phyloP scores from a whole-genome alignment of 2,888 invertebrate species.

The Liopterus haemorrhoidalis region DNA sequence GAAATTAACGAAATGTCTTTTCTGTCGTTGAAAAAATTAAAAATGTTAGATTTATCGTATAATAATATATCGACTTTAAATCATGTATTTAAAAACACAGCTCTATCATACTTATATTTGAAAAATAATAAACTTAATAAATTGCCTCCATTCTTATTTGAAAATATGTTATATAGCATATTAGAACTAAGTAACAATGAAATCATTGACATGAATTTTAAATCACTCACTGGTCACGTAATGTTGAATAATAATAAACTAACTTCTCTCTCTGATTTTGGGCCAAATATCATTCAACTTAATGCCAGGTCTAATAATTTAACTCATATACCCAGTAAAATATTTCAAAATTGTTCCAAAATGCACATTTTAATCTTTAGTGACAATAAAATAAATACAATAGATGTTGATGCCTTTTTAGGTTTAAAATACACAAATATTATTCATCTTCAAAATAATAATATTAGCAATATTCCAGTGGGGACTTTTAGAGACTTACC shows the following conservation, averaged over 20 bases:
- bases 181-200: background rate
- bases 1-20: constrained; percentile 4
- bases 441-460: constrained; percentile 8
- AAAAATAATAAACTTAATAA: constrained; percentile 9
- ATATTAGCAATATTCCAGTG: constrained; percentile 8
- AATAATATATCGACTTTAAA: constrained; percentile 6
- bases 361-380: constrained; percentile 12
- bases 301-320: constrained; percentile 6
- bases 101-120: constrained; percentile 3
- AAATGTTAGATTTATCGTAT: constrained; percentile 9
- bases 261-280: constrained; percentile 1
- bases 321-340: constrained; percentile 4
- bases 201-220: no score
- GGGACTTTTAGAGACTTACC: constrained; percentile 12
- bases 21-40: constrained; percentile 1
- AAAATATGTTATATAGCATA: background rate
- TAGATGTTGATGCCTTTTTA: background rate
- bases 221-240: no score
- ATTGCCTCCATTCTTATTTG: no score
- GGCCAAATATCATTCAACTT: background rate
- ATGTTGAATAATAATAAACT: constrained; percentile 6
- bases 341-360: constrained; percentile 9
- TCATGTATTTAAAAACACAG: constrained; percentile 3
- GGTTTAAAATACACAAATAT: background rate
- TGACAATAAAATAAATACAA: constrained; percentile 1